These are phyloP conservation scores for Adelosebastes latens DNA, from an alignment of 2,797 vertebrate genomes.

Conservation along the genomic window DNA sequence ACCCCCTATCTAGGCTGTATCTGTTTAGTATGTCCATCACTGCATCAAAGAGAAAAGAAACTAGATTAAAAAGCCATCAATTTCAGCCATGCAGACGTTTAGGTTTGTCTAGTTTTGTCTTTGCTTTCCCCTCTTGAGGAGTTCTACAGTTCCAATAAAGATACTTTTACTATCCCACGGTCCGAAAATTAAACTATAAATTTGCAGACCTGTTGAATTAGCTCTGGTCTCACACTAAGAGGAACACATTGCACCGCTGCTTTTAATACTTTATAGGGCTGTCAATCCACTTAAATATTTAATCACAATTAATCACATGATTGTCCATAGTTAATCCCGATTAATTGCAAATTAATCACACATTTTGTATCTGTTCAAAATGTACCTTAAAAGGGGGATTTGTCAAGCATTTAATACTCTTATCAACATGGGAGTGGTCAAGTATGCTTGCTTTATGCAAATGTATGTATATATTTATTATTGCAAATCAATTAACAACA, in stretches of 20 bases:
- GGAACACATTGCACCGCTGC: not conserved
- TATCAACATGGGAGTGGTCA: too few species aligned
- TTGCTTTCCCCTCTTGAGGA: not conserved
- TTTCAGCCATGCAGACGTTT: not conserved
- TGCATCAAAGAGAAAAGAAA: not conserved
- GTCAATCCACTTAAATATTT: too few species aligned
- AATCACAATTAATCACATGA: too few species aligned
- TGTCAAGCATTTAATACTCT: too few species aligned
- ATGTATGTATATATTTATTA: too few species aligned
- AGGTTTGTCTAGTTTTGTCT: not conserved
- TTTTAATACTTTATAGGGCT: not conserved
- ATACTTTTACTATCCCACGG: not conserved
- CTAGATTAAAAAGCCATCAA: not conserved
- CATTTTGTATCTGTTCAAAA: too few species aligned
- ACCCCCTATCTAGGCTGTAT: not conserved
- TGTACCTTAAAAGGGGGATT: too few species aligned
- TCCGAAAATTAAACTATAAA: slow-evolving; percentile 8
- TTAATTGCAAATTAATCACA: too few species aligned
- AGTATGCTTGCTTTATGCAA: too few species aligned
- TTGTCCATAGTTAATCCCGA: too few species aligned
- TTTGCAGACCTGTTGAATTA: not conserved
- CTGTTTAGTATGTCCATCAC: not conserved
- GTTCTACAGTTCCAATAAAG: not conserved
- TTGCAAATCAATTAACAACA: too few species aligned
- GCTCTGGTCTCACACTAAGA: not conserved